Evolutionary conservation across 2,113 vertebrate genomes (phyloP), one percentile per base, ranked within the genome.

Genomic region (Dryoscopus gambensis): DNA sequence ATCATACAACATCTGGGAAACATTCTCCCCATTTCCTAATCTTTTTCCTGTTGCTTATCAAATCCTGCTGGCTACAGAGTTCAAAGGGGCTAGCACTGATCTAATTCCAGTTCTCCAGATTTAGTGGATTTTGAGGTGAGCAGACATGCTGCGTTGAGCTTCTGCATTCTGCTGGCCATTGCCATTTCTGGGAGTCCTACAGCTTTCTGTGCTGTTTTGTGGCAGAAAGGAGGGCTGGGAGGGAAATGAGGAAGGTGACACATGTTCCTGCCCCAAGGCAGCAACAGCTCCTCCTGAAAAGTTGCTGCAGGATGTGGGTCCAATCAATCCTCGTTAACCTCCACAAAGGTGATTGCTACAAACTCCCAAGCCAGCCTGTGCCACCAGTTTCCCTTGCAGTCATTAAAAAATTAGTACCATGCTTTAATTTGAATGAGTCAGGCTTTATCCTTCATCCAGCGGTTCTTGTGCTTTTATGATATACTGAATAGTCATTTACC

Each of bases 381-480:
- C 49, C 69, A 91, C 37, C 81, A 84, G 31, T 89, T 90, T 87
- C 62, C 87, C 47, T 67, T 71, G 23, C 40, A 86, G 83, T 78
- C 60, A 75, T 84, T 92, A 82, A 93, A 95, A 86, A 94, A 93
- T 92, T 93, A 92, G 77, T 28, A 49, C 35, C 53, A 73, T 53
- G 25, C 64, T 85, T 94, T 68, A 81, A 68, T 92, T 94, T 50
- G 90, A 59, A 50, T 80, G 62, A 90, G 23, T 76, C 70, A 69
- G 74, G 65, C 62, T 85, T 93, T 85, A 49, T 73, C 74, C 65
- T 87, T 87, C 46, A 83, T 78, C 59, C 67, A 79, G 37, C 57
- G 14, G 31, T 89, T 82, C 14, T 27, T 87, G 40, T 92, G 62
- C 24, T 31, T 75, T 49, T 87, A 60, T 65, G 37, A 56, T 89